Percentiles rank a stretch among this genome's conserved stretches.
Evolutionary conservation across 2,113 vertebrate genomes (phyloP).

Genomic region (Paradoxurus hermaphroditus): DNA sequence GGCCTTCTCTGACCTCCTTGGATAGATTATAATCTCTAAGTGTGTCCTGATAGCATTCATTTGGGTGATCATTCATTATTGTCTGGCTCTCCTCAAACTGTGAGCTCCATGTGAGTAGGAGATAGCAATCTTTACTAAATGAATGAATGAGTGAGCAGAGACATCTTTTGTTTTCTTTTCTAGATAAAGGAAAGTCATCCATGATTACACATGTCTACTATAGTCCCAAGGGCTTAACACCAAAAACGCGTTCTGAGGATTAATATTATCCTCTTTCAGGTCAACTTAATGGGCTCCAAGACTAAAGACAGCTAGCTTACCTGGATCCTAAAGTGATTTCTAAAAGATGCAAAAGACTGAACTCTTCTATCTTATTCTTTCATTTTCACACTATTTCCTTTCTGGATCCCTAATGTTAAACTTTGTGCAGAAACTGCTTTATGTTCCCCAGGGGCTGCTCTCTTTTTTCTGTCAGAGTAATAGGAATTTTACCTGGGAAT

Average conservation of each 20-base stretch:
- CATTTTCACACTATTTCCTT: neutral
- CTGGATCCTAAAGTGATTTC: neutral
- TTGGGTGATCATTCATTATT: neutral
- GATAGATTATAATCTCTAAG: neutral
- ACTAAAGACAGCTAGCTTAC: neutral
- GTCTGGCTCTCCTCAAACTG: neutral
- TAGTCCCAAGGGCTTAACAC: constrained; percentile 23
- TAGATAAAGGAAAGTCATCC: constrained; percentile 43
- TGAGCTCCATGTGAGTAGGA: neutral
- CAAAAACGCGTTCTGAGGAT: constrained; percentile 36
- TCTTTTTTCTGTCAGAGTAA: neutral
- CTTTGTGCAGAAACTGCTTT: neutral
- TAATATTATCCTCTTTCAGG: constrained; percentile 29
- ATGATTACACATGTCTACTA: constrained; percentile 36
- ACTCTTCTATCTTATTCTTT: neutral
- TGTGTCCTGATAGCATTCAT: neutral
- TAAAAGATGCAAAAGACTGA: constrained; percentile 14
- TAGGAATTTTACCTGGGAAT: neutral
- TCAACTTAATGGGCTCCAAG: constrained; percentile 20
- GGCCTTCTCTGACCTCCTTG: neutral
- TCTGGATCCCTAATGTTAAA: neutral
- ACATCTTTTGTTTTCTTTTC: constrained; percentile 15
- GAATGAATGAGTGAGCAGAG: neutral
- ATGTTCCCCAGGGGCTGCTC: neutral
- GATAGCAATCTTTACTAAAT: neutral